Evolutionary conservation across 2,797 vertebrate species (phyloP).

Genomic region (Poeciliopsis paucimaculata): DNA sequence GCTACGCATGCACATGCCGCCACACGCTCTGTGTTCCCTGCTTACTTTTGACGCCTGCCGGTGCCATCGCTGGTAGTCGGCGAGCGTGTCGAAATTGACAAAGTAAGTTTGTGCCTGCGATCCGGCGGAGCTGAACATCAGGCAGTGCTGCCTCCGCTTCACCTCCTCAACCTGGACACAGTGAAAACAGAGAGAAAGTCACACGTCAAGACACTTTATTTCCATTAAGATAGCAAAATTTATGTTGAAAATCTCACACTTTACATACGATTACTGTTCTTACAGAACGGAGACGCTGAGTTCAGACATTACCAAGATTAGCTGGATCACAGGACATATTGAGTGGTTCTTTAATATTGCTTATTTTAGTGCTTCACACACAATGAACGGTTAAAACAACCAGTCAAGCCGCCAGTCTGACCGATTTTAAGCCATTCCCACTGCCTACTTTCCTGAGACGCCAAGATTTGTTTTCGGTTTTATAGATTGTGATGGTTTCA

Average conservation of each 20-base stretch:
- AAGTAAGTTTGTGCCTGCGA: slow-evolving; percentile 94
- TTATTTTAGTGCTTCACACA: background rate
- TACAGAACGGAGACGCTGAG: background rate
- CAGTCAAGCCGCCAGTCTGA: background rate
- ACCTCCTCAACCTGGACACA: slow-evolving; percentile 89
- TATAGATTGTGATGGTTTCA: background rate
- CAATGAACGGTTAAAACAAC: background rate
- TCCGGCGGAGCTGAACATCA: slow-evolving; percentile 93
- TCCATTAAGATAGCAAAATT: background rate
- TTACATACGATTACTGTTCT: background rate
- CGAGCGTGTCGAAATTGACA: slow-evolving; percentile 89
- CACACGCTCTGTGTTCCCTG: slow-evolving; percentile 17
- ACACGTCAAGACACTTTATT: background rate
- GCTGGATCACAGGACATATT: background rate
- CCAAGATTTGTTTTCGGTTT: background rate
- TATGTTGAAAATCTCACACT: background rate
- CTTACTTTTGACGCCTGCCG: slow-evolving; percentile 94
- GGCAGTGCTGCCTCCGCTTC: slow-evolving; percentile 88
- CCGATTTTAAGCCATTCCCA: background rate
- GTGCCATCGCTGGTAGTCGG: slow-evolving; percentile 93
- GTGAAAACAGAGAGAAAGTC: slow-evolving; percentile 27
- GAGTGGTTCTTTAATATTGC: background rate
- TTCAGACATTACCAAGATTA: background rate
- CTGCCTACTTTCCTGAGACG: background rate
- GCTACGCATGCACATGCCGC: slow-evolving; percentile 6